Conservation (phyloP, 92 coral and sea anemone species). For the Blastomussa wellsi region DNA sequence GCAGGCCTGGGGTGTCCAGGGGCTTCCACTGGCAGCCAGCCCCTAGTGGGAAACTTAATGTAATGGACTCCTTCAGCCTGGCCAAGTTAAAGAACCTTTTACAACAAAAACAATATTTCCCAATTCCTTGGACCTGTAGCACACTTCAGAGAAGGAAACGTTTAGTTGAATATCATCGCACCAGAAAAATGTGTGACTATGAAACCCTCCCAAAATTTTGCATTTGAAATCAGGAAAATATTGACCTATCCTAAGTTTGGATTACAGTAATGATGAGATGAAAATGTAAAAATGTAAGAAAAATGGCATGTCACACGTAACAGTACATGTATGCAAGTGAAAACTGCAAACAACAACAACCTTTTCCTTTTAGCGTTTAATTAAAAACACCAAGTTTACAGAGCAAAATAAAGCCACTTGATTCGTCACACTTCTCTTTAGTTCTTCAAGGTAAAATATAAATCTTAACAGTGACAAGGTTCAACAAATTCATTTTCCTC, state of each 20-base stretch:
- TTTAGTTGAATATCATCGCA: slow-evolving; percentile 21
- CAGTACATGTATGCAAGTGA: slow-evolving; percentile 1
- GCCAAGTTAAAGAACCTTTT: background rate
- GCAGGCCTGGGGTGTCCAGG: too few species aligned
- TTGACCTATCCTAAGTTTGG: too few species aligned
- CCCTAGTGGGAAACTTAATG: too few species aligned
- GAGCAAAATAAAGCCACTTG: slow-evolving; percentile 1
- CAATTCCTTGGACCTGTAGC: background rate
- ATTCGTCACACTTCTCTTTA: slow-evolving; percentile 6
- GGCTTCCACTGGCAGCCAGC: too few species aligned
- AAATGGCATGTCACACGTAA: background rate
- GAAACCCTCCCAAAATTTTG: slow-evolving; percentile 17
- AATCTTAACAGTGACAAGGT: slow-evolving; percentile 29
- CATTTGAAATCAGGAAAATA: background rate
- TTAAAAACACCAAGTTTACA: slow-evolving; percentile 17
- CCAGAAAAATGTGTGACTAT: slow-evolving; percentile 11
- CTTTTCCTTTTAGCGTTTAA: slow-evolving; percentile 1
- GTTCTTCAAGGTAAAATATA: slow-evolving; percentile 13
- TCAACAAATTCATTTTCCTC: slow-evolving; percentile 16
- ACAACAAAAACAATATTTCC: background rate
- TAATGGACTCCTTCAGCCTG: background rate
- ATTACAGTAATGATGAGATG: background rate
- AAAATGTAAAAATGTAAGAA: slow-evolving; percentile 19
- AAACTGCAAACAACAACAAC: slow-evolving; percentile 17
- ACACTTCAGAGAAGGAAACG: background rate